Evolutionary conservation across 37 sponge, comb jelly and placozoan genomes (phyloP).

Genomic region (Lycopodina hypogea): DNA sequence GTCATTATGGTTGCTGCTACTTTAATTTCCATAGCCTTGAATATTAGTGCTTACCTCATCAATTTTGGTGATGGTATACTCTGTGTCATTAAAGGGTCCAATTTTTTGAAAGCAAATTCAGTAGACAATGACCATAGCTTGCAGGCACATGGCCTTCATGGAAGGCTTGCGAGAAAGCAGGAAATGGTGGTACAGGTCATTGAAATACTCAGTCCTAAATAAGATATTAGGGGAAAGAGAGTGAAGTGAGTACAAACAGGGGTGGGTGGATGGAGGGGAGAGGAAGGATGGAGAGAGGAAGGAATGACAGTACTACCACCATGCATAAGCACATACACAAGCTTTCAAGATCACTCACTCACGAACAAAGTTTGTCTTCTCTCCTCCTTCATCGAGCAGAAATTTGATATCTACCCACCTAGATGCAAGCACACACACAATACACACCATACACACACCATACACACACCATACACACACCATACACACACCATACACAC

Average conservation of each 20-base stretch:
- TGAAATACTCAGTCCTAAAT: slow-evolving; percentile 96
- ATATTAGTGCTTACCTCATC: slow-evolving; percentile 74
- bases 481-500: too few relatives aligned
- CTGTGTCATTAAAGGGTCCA: slow-evolving; percentile 96
- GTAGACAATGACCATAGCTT: slow-evolving; percentile 99
- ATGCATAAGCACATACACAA: too few relatives aligned
- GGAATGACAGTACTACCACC: too few relatives aligned
- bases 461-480: too few relatives aligned
- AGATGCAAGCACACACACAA: too few relatives aligned
- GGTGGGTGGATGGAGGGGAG: not conserved
- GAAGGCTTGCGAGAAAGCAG: slow-evolving; percentile 91
- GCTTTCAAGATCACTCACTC: slow-evolving; percentile 60
- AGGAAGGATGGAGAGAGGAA: not conserved
- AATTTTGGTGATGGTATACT: slow-evolving; percentile 80
- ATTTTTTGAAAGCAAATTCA: slow-evolving; percentile 91
- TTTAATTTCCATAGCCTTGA: too few relatives aligned
- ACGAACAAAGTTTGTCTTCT: slow-evolving; percentile 77
- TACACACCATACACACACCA: too few relatives aligned
- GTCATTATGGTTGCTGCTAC: too few relatives aligned
- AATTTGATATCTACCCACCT: slow-evolving; percentile 92
- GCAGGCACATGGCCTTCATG: slow-evolving; percentile 99
- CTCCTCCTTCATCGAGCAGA: slow-evolving; percentile 87
- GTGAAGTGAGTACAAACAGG: not conserved
- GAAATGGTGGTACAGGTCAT: slow-evolving; percentile 97
- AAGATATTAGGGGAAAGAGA: not conserved